Base-by-base conservation (phyloP, 2,113 vertebrate species). In the Chaenogobius annularis region DNA sequence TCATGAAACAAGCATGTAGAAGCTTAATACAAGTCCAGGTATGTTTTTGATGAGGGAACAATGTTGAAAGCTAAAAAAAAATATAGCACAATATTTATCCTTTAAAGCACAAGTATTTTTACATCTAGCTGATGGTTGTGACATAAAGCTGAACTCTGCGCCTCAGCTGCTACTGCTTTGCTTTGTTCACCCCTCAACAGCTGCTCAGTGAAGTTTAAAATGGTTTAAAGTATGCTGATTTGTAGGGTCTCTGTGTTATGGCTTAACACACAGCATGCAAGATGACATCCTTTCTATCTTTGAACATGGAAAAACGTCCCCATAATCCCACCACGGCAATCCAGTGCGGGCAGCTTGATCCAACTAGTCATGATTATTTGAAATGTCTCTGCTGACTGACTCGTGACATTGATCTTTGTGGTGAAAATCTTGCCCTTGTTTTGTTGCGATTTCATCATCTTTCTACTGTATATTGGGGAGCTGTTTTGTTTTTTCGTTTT, bases 101-200 rank as follows among this genome's bases (percentile, higher is more conserved):
- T 40, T 40, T 40, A 40, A 40, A 40, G 35, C 35, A 35, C 35
- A 35, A 35, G 37, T 40, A 40, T 40, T 40, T 40, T 40, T 40
- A 40, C 37, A 7, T 7, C 3, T 3, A 40, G 37, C 37, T 2
- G 37, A 40, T 40, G 37, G 37, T n/a, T 26, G 59, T 62, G 37
- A 62, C 26, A 40, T 31, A 3, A 77, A 73, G 58, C 22, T 20
- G n/a, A 44, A 47, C 22, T 40, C 7, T 19, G n/a, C 10, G 66
- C 44, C 73, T 61, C 75, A 70, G 64, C 69, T 17, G 37, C n/a
- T 19, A 40, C 74, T 31, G 7, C 46, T 19, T 37, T 37, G 69
- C 50, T 69, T 73, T 80, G 65, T 83, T 74, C 68, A 81, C 67
- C 72, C 66, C 26, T 62, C 68, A 61, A 13, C 61, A 69, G 65